Evolutionary conservation across 2,888 invertebrate genomes (phyloP), one percentile per base, ranked within the genome.

Genomic region (Phrixothrix hirtus): DNA sequence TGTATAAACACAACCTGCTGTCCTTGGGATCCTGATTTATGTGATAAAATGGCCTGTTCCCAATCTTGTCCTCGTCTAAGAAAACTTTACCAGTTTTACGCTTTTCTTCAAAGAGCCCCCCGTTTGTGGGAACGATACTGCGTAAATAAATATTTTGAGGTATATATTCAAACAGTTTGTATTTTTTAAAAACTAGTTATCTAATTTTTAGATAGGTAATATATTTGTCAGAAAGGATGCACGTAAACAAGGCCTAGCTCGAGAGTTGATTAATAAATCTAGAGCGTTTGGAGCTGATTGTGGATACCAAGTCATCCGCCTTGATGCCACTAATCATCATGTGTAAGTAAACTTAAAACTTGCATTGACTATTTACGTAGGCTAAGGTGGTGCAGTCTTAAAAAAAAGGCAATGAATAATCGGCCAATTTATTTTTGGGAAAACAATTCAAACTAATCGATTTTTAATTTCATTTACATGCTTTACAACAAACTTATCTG

Each of bases 11-110:
- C 76, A 59, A 76, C 76, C 38, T 66, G 77, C 0, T 77, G 72
- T 56, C 79, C 79, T 0, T 82, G 82, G 82, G 78, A 77, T 62
- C 73, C 79, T 0, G 72, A 75, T 14, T 75, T 80, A 66, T 70
- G 77, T 1, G 80, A 82, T 46, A 78, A 79, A 52, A 77, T 81
- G 72, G 82, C 81, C 0, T 79, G 80, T 56, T 70, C 63, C 52
- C 75, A 81, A 0, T 32, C 59, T 1, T 71, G 74, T 7, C 66
- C 50, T 1, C 75, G 79, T 0, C 78, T 80, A 46, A 69, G 74
- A 16, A 62, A 78, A 45, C 65, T 80, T 13, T 76, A 80, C 67
- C 77, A 79, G 61, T 81, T 83, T 67, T 69, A 66, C 26, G 81
- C 83, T 0, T 79, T 82, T 56, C 72, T 80, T 44, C 69, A 78